Evolutionary conservation across 2,113 vertebrate species (phyloP).

Genomic region (Antechinus stuartii): DNA sequence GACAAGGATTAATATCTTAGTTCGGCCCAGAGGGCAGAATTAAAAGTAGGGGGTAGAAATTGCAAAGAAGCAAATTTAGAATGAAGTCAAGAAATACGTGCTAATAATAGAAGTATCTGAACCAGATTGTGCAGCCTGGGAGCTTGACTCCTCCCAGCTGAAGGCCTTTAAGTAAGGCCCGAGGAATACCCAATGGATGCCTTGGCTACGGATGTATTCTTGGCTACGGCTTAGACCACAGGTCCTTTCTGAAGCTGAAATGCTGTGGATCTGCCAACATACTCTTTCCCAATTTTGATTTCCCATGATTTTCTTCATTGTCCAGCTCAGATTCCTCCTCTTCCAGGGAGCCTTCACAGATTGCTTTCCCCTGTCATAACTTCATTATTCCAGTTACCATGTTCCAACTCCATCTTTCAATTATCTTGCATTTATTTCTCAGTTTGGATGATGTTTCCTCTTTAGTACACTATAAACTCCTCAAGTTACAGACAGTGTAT

Average conservation of each 20-base stretch:
- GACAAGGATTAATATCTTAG: neutral
- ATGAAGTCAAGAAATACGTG: neutral
- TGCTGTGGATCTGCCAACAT: neutral
- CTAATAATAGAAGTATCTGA: neutral
- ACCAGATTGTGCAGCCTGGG: neutral
- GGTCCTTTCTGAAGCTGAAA: neutral
- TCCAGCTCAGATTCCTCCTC: neutral
- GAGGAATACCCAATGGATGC: neutral
- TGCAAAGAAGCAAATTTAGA: neutral
- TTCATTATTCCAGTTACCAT: neutral
- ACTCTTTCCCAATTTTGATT: neutral
- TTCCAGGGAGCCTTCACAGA: neutral
- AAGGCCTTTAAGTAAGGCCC: neutral
- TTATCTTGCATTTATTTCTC: neutral
- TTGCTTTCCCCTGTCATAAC: neutral
- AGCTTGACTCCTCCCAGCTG: neutral
- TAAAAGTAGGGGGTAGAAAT: neutral
- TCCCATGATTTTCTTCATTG: neutral
- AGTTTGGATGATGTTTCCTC: too few species aligned
- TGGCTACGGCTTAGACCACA: neutral
- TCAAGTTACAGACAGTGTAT: neutral
- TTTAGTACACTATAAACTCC: too few species aligned
- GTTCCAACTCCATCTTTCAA: neutral
- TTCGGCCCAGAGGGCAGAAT: neutral
- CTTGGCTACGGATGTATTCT: too few species aligned